A percentile compares a stretch with the other conserved stretches of the same genome.
phyloP scores from a whole-genome alignment of 2,797 vertebrate genomes.

The Decapterus maruadsi region DNA sequence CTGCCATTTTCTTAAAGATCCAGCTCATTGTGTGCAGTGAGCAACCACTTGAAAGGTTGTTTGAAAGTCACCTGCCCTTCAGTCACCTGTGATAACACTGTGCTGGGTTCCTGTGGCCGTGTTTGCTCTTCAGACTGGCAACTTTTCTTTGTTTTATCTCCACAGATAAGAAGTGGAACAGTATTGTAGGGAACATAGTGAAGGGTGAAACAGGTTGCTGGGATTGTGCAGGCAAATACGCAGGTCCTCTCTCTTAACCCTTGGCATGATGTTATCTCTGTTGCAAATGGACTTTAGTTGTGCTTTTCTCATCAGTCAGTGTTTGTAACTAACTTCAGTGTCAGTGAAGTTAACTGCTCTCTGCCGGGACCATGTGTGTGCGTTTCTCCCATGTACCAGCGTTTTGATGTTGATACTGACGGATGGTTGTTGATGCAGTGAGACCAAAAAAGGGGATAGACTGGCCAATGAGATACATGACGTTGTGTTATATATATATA shows the following conservation, averaged over 20 bases:
- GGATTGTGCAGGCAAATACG: slow-evolving; percentile 12
- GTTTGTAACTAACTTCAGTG: slow-evolving; percentile 36
- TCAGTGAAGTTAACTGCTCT: slow-evolving; percentile 16
- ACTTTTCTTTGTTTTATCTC: slow-evolving; percentile 52
- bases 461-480: slow-evolving; percentile 35
- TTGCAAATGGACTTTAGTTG: slow-evolving; percentile 3
- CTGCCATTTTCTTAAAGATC: slow-evolving; percentile 26
- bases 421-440: slow-evolving; percentile 44
- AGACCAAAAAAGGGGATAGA: slow-evolving; percentile 64
- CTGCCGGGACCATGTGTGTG: slow-evolving; percentile 5
- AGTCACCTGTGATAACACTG: slow-evolving; percentile 40
- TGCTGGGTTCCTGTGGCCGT: slow-evolving; percentile 23
- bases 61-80: slow-evolving; percentile 55
- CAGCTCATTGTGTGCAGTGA: slow-evolving; percentile 13
- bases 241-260: slow-evolving; percentile 44
- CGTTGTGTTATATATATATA: slow-evolving; percentile 46
- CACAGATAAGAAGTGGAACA: slow-evolving; percentile 62
- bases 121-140: slow-evolving; percentile 47
- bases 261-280: slow-evolving; percentile 7
- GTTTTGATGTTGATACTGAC: slow-evolving; percentile 27
- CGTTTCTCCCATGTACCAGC: neutral
- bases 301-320: slow-evolving; percentile 35
- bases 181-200: slow-evolving; percentile 37
- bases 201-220: slow-evolving; percentile 18
- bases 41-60: slow-evolving; percentile 14